A percentile compares a stretch with the other conserved stretches of the same genome.
Conservation (phyloP, 2,797 vertebrate genomes). For the Urocyon cinereoargenteus region DNA sequence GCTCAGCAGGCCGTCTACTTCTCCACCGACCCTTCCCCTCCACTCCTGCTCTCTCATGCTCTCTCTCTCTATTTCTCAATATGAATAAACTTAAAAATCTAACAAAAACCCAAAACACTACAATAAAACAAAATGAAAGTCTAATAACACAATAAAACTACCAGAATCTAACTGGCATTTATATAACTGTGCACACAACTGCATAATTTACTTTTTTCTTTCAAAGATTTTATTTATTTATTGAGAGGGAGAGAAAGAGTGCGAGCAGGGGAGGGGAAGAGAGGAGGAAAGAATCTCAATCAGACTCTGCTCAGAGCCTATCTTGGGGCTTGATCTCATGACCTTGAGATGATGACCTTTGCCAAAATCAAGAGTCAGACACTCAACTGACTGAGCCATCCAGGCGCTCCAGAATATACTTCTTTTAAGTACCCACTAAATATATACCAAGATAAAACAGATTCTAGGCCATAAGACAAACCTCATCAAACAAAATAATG, state of each 20-base stretch:
- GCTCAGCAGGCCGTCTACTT: neutral
- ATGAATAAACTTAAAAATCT: neutral
- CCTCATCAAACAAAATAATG: neutral
- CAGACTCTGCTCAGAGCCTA: neutral
- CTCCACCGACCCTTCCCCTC: neutral
- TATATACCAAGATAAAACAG: neutral
- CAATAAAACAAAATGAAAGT: constrained; percentile 48
- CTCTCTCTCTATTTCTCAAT: neutral
- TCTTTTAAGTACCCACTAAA: neutral
- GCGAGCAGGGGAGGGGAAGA: neutral
- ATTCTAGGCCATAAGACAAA: constrained; percentile 2
- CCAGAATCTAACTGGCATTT: neutral
- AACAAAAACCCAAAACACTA: neutral
- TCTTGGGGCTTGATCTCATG: neutral
- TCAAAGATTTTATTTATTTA: neutral
- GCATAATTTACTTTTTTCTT: neutral
- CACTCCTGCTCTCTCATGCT: neutral
- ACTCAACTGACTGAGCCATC: neutral
- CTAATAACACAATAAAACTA: constrained; percentile 12
- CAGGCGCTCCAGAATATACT: neutral
- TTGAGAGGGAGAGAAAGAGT: neutral
- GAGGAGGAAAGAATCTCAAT: neutral
- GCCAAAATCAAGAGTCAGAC: neutral
- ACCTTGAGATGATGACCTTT: neutral
- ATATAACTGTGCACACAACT: neutral